Percentiles rank a stretch among this genome's conserved stretches.
These are phyloP conservation scores for Apteryx owenii DNA, from an alignment of 2,113 vertebrate species.

Conservation along the genomic window DNA sequence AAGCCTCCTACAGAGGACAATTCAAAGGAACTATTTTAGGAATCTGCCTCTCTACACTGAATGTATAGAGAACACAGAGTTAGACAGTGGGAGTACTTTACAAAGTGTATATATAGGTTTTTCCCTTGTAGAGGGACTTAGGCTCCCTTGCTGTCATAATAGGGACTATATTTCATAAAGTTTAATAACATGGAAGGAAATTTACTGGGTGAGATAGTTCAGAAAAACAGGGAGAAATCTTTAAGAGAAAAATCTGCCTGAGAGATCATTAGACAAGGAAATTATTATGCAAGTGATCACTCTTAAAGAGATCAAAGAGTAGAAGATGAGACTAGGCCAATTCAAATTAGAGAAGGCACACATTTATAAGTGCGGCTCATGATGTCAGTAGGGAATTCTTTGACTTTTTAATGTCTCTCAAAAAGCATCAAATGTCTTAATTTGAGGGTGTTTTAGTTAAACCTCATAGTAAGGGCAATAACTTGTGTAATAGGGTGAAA, in stretches of 20 bases:
- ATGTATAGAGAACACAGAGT: background rate
- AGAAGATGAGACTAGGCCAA: background rate
- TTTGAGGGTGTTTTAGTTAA: background rate
- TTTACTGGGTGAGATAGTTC: background rate
- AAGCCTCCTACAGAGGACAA: background rate
- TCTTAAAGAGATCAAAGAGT: background rate
- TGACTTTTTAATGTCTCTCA: background rate
- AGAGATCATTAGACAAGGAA: background rate
- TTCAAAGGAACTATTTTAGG: background rate
- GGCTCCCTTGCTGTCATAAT: background rate
- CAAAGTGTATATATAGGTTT: background rate
- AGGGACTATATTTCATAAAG: background rate
- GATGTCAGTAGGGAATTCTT: background rate
- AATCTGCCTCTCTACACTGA: background rate
- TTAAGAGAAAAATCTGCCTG: background rate
- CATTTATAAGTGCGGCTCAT: background rate
- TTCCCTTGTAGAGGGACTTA: background rate
- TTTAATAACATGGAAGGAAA: background rate
- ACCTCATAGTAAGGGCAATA: no score
- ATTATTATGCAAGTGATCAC: background rate
- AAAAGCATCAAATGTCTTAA: background rate
- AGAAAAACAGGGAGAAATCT: background rate
- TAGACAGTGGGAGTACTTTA: background rate
- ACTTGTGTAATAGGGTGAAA: background rate
- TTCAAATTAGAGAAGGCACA: background rate